Percentiles rank a stretch among this genome's conserved stretches.
phyloP scores from a whole-genome alignment of 2,797 vertebrate species.

The Nannoperca australis region DNA sequence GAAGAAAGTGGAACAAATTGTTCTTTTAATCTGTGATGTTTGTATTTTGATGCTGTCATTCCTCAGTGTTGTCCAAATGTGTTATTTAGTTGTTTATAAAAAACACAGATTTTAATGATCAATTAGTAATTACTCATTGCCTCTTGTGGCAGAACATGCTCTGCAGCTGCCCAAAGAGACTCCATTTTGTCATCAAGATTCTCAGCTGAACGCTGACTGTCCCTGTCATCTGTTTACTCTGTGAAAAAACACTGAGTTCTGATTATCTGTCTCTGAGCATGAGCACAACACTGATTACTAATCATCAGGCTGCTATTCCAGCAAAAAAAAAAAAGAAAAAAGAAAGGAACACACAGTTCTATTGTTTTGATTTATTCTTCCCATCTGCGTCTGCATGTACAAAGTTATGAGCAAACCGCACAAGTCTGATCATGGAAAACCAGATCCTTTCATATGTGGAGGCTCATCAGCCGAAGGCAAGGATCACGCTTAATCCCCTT shows the following conservation, averaged over 20 bases:
- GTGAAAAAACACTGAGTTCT: conserved; percentile 58
- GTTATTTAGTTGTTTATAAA: conserved; percentile 42
- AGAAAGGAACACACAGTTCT: conserved; percentile 38
- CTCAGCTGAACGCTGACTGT: conserved; percentile 56
- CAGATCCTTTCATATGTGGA: conserved; percentile 18
- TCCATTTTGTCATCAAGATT: conserved; percentile 63
- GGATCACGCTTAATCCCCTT: conserved; percentile 58
- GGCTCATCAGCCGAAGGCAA: conserved; percentile 30
- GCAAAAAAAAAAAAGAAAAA: conserved; percentile 5
- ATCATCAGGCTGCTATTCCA: conserved; percentile 65
- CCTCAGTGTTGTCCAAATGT: conserved; percentile 40
- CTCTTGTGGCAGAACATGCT: conserved; percentile 58
- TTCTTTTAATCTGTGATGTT: conserved; percentile 17
- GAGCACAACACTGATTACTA: conserved; percentile 75
- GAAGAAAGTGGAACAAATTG: conserved; percentile 22
- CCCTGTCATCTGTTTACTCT: conserved; percentile 70
- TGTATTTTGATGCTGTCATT: conserved; percentile 23
- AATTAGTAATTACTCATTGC: conserved; percentile 65
- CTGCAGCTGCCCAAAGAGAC: conserved; percentile 13
- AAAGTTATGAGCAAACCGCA: conserved; percentile 28
- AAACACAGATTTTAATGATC: conserved; percentile 60
- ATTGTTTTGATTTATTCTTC: conserved; percentile 59
- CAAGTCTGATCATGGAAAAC: conserved; percentile 36
- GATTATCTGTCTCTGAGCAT: conserved; percentile 65
- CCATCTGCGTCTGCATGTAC: conserved; percentile 46